Percentiles rank a stretch among this genome's conserved stretches.
phyloP scores from a whole-genome alignment of 2,888 invertebrate genomes.

The Ferrisia virgata region DNA sequence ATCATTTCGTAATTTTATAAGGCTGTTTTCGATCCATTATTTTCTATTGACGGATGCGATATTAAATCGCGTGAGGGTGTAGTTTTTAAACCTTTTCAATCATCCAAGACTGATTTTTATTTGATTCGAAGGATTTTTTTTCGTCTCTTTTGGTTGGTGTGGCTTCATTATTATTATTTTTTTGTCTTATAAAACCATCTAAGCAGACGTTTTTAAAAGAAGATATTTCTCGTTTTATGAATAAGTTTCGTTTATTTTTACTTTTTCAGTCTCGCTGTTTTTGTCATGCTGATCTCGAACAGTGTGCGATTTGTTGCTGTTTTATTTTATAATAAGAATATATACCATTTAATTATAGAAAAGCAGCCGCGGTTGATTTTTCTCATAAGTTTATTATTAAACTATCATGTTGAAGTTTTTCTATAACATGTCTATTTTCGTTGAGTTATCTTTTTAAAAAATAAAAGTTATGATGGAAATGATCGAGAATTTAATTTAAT shows the following conservation, averaged over 20 bases:
- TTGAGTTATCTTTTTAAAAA: slow-evolving; percentile 10
- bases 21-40: not conserved
- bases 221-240: not conserved
- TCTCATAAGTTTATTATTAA: not conserved
- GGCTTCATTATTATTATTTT: not conserved
- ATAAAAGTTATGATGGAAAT: too few relatives aligned
- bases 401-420: slow-evolving; percentile 4
- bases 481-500: too few relatives aligned
- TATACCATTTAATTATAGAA: not conserved
- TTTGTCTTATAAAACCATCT: not conserved
- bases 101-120: not conserved
- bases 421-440: not conserved
- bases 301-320: not conserved
- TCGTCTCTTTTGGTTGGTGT: not conserved
- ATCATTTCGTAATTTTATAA: not conserved
- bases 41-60: not conserved
- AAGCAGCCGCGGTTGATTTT: not conserved
- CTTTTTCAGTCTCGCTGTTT: not conserved
- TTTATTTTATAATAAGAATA: not conserved
- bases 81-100: not conserved
- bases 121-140: not conserved
- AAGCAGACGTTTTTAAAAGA: not conserved
- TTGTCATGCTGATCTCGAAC: not conserved
- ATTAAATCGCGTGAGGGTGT: not conserved
- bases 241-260: not conserved